Percentiles rank a stretch among this genome's conserved stretches.
Evolutionary conservation across 2,797 vertebrate species (phyloP).

Genomic region (Bothrops alternatus): DNA sequence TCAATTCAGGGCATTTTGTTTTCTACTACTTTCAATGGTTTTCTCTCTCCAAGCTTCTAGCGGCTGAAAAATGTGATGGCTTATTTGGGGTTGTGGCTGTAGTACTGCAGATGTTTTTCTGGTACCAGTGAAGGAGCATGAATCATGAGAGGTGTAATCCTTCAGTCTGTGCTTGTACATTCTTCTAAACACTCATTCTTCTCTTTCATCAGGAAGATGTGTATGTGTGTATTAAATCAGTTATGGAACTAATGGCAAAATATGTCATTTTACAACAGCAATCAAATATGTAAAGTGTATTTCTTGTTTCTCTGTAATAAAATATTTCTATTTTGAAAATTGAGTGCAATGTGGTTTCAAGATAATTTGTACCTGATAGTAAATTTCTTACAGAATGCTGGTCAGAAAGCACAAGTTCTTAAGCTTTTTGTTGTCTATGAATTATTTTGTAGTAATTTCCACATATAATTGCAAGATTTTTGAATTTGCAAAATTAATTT

Average conservation of each 20-base stretch:
- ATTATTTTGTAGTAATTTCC: background rate
- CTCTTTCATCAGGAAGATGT: too few species aligned
- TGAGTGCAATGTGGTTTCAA: constrained; percentile 29
- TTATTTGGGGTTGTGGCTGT: too few species aligned
- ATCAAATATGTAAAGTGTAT: too few species aligned
- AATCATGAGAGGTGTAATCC: too few species aligned
- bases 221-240: too few species aligned
- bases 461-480: background rate
- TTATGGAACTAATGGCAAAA: too few species aligned
- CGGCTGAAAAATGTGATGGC: background rate
- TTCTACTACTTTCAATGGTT: background rate
- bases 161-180: too few species aligned
- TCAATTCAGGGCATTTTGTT: background rate
- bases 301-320: background rate
- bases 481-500: background rate
- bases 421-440: background rate
- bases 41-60: background rate
- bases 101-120: too few species aligned
- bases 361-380: constrained; percentile 32
- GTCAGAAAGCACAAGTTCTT: constrained; percentile 4
- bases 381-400: constrained; percentile 15
- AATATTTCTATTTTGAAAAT: background rate
- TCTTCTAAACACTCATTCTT: too few species aligned
- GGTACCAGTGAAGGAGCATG: too few species aligned
- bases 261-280: too few species aligned